Evolutionary conservation across 2,113 vertebrate species (phyloP), one percentile per base, ranked within the genome.

Genomic region (Hiodon tergisus): DNA sequence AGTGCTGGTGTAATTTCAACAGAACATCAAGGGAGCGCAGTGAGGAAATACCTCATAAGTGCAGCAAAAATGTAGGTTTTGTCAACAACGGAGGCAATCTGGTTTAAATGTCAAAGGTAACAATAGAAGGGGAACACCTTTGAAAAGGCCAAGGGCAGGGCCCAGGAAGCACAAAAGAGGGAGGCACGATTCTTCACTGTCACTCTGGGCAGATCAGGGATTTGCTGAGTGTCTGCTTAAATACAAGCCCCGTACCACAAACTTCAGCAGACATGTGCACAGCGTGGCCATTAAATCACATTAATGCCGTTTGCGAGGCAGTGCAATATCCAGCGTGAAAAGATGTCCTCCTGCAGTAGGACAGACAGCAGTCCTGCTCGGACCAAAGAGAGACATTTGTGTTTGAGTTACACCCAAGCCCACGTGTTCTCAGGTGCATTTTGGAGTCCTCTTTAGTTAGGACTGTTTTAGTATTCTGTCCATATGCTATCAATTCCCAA

Each of bases 291-390:
- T 65, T 71, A 70, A 65, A 68, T 77, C 52, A 72, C 74, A 75
- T 76, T 65, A 70, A 74, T 54, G 46, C 59, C 69, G 62, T 50
- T 6, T 67, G 48, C 68, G 74, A 72, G 31, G 16, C 48, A 58
- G 78, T 75, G 59, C 63, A 79, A 63, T 50, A 78, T 67, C 74
- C 68, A 60, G 55, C 79, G 57, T 48, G 31, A 53, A 8, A 46
- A 52, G 60, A 17, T 11, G 11, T 13, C 47, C 51, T 55, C 69
- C 70, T 76, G 73, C 52, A 69, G 69, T 53, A 47, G 14, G 72
- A 80, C 63, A 67, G 73, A 63, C 69, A 71, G 52, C 68, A 55
- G n/a, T 14, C 48, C 50, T 69, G 47, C 78, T 74, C 50, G 61
- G 6, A 71, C n/a, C 9, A 55, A 77, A 66, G 48, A 47, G 63